A percentile compares a stretch with the other conserved stretches of the same genome.
Evolutionary conservation across 1,140 invertebrate genomes (phyloP).

Genomic region (Panonychus citri): DNA sequence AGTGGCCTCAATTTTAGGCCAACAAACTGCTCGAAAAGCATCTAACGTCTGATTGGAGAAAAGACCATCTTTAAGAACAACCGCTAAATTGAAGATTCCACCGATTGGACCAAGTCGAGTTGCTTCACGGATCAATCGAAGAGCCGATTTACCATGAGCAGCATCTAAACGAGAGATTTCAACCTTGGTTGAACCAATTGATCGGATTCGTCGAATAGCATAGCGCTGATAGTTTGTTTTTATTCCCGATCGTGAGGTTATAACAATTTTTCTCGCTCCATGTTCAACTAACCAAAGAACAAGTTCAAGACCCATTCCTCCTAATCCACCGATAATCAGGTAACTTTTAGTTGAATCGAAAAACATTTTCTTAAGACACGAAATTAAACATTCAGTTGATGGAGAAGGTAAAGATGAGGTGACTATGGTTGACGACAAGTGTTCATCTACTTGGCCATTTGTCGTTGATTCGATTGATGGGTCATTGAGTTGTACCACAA

Average conservation of each 20-base stretch:
- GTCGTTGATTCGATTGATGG: neutral
- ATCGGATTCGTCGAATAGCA: constrained; percentile 29
- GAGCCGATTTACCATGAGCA: constrained; percentile 36
- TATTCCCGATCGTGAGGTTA: constrained; percentile 63
- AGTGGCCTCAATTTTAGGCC: constrained; percentile 37
- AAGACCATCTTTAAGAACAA: constrained; percentile 53
- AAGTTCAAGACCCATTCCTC: constrained; percentile 81
- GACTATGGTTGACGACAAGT: constrained; percentile 15
- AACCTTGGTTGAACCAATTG: constrained; percentile 35
- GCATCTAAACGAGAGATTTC: constrained; percentile 37
- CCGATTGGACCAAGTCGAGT: constrained; percentile 46
- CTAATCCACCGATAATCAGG: constrained; percentile 62
- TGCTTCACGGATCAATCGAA: constrained; percentile 31
- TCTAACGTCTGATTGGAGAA: constrained; percentile 62
- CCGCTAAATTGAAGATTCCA: constrained; percentile 82
- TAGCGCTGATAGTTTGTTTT: constrained; percentile 34
- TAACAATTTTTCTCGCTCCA: constrained; percentile 54
- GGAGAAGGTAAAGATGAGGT: constrained; percentile 29
- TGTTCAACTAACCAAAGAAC: constrained; percentile 63
- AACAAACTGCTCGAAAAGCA: constrained; percentile 43
- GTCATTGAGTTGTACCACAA: constrained; percentile 32
- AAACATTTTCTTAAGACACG: constrained; percentile 41
- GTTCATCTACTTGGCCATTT: too few relatives aligned
- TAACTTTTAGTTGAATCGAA: constrained; percentile 69
- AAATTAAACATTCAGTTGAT: constrained; percentile 19